These are phyloP conservation scores for Prionailurus bengalensis DNA, from an alignment of 2,113 vertebrate species.

Conservation along the genomic window DNA sequence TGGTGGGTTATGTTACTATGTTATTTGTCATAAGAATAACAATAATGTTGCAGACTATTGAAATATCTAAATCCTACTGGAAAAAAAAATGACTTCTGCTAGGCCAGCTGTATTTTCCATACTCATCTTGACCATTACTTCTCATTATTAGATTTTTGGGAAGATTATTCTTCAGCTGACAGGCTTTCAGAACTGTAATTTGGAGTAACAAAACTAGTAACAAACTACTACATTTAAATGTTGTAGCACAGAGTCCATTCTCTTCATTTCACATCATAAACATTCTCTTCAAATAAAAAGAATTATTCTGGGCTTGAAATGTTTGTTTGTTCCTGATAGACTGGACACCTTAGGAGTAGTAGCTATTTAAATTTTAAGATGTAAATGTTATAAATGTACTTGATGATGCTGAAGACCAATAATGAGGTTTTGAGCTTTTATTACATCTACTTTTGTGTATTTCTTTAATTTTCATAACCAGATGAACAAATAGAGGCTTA, in stretches of 20 bases:
- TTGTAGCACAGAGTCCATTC: neutral
- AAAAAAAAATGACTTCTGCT: neutral
- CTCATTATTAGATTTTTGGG: neutral
- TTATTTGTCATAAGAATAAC: conserved; percentile 61
- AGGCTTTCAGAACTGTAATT: conserved; percentile 43
- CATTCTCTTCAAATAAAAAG: neutral
- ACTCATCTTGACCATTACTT: neutral
- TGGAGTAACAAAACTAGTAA: conserved; percentile 52
- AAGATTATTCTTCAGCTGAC: conserved; percentile 10
- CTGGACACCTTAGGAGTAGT: neutral
- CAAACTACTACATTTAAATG: conserved; percentile 36
- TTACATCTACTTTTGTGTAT: neutral
- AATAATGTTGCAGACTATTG: conserved; percentile 10
- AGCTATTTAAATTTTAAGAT: neutral
- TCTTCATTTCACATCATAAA: conserved; percentile 10
- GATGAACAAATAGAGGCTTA: neutral
- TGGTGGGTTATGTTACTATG: neutral
- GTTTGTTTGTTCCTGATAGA: neutral
- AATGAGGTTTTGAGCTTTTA: neutral
- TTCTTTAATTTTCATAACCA: conserved; percentile 1
- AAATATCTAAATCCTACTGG: neutral
- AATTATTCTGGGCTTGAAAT: neutral
- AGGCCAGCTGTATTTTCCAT: neutral
- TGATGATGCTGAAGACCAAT: neutral
- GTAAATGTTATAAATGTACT: neutral